Evolutionary conservation across 2,797 vertebrate species (phyloP).

Genomic region (Sebastes trivittatus): DNA sequence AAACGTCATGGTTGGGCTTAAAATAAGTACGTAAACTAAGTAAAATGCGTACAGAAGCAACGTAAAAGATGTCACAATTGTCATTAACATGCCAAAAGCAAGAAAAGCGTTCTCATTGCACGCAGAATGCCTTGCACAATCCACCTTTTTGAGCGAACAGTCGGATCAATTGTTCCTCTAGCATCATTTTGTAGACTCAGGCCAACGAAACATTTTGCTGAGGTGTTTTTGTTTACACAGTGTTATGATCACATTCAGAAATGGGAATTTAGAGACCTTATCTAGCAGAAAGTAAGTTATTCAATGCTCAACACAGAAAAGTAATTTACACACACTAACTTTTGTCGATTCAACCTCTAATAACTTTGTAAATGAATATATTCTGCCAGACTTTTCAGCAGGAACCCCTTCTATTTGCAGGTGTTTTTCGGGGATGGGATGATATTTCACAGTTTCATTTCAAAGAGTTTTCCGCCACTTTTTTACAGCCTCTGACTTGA

Average conservation of each 20-base stretch:
- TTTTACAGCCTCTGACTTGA: constrained; percentile 34
- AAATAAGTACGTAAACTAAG: too few species aligned
- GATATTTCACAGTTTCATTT: constrained; percentile 44
- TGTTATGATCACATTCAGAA: neutral
- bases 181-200: neutral
- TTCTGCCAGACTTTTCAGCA: constrained; percentile 2
- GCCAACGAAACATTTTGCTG: neutral
- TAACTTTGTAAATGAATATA: neutral
- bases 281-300: neutral
- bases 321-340: neutral
- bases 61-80: too few species aligned
- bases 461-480: constrained; percentile 12
- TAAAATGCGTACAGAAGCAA: too few species aligned
- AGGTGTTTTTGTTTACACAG: neutral
- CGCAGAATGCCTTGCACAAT: fast-evolving
- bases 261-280: neutral
- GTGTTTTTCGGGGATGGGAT: neutral
- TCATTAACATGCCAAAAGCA: too few species aligned
- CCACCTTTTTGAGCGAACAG: too few species aligned
- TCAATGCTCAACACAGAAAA: neutral
- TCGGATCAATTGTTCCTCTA: neutral
- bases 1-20: too few species aligned
- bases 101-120: too few species aligned
- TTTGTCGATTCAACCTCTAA: neutral
- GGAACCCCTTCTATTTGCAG: neutral